These are phyloP conservation scores for Poecilia wingei DNA, from an alignment of 2,797 vertebrate genomes.

Conservation along the genomic window DNA sequence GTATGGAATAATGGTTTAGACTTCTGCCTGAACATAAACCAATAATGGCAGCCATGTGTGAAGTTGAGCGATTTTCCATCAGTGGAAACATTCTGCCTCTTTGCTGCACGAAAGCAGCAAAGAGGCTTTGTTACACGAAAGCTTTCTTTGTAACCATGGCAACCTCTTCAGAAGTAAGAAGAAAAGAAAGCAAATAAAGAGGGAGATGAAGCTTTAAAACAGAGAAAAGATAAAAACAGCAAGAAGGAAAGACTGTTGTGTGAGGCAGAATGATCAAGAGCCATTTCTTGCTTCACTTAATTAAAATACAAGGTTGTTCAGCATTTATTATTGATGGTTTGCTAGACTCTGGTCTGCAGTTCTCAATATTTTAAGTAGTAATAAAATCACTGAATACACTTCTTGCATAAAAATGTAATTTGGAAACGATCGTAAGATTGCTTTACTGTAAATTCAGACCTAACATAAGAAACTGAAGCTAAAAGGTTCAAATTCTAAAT, in stretches of 20 bases:
- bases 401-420: background rate
- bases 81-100: slow-evolving; percentile 37
- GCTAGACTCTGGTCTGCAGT: background rate
- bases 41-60: background rate
- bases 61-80: slow-evolving; percentile 24
- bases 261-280: background rate
- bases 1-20: slow-evolving; percentile 27
- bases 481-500: background rate
- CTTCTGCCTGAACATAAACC: slow-evolving; percentile 13
- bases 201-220: background rate
- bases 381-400: background rate
- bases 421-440: background rate
- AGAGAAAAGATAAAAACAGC: background rate
- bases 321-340: slow-evolving; percentile 7
- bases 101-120: background rate
- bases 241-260: background rate
- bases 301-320: background rate
- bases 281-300: background rate
- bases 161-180: slow-evolving; percentile 51
- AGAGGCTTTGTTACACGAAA: slow-evolving; percentile 29
- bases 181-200: background rate
- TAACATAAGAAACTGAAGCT: background rate
- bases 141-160: slow-evolving; percentile 72
- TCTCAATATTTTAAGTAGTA: background rate
- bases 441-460: too few species aligned